Base-by-base conservation (phyloP, 2,797 vertebrate species). In the Myripristis murdjan region DNA sequence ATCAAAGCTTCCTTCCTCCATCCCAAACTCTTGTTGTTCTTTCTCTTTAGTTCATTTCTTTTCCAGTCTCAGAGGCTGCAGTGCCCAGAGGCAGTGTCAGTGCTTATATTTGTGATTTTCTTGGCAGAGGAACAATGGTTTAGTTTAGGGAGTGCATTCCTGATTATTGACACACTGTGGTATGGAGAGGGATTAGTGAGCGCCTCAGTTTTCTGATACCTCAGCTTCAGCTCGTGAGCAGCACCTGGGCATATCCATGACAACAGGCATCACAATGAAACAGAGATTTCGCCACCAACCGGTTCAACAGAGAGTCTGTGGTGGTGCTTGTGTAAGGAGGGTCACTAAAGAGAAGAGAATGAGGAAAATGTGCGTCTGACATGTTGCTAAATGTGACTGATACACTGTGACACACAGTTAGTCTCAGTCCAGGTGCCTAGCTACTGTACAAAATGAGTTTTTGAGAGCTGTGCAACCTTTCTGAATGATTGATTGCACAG, bases 301-400 rank as follows among this genome's bases (percentile, higher is more conserved):
- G 93, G 96, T 96, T 95, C 70, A 91, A 92, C 95, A 93, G 95
- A 95, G 91, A 95, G 92, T 90, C 72, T 16, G 31, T 37, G 41
- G 35, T 15, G 33, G 39, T 60, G 75, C 85, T 80, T 83, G 73
- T 84, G 61, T 41, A 85, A 73, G 87, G 73, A 87, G 69, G 78
- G 84, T 86, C 85, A 77, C 67, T 59, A 11, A 8, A 52, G 18
- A 66, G 68, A 35, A 16, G 9, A 37, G 24, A 64, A 52, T 23
- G 59, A 53, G 51, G 46, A 66, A 68, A 79, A 56, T 79, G 46
- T 67, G 71, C 78, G 16, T 64, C 73, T 70, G 75, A 73, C 39
- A 20, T 56, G 33, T 31, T 31, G 31, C 31, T 31, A 9, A 37
- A 37, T 10, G 1, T 11, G 12, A 1, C 35, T 7, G 7, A 31